These are phyloP conservation scores for Ectemnius continuus DNA, from an alignment of 2,888 invertebrate genomes.

Conservation along the genomic window DNA sequence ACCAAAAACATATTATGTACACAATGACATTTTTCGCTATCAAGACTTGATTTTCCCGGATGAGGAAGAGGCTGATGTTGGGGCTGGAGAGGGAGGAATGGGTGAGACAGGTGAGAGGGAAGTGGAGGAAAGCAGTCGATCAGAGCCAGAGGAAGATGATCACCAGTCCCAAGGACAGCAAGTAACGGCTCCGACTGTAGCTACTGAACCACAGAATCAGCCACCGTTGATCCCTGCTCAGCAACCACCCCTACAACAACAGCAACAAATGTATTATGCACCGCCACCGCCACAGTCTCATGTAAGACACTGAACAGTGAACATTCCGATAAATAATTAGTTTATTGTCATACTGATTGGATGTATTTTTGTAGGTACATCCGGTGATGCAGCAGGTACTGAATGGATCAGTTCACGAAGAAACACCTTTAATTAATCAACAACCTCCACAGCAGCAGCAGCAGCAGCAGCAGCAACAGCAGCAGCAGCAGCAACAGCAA, in stretches of 20 bases:
- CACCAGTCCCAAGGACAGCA: conserved; percentile 72
- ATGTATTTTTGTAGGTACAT: conserved; percentile 65
- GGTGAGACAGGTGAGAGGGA: conserved; percentile 72
- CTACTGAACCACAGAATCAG: conserved; percentile 64
- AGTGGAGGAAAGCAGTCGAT: conserved; percentile 83
- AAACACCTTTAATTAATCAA: conserved; percentile 71
- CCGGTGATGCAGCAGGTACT: conserved; percentile 73
- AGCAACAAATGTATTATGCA: conserved; percentile 66
- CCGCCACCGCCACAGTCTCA: conserved; percentile 65
- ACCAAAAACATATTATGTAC: conserved; percentile 98
- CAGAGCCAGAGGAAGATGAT: conserved; percentile 84
- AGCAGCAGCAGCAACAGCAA: conserved; percentile 65
- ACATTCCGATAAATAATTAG: neutral
- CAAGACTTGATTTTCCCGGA: conserved; percentile 82
- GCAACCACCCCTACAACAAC: conserved; percentile 66
- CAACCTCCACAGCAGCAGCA: conserved; percentile 67
- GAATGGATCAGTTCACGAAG: conserved; percentile 76
- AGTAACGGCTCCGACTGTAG: conserved; percentile 58
- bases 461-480: conserved; percentile 58
- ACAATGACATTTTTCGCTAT: conserved; percentile 99
- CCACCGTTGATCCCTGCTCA: conserved; percentile 65
- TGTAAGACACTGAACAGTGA: conserved; percentile 45
- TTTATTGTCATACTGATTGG: neutral
- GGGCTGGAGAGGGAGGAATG: conserved; percentile 66
- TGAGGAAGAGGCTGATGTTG: conserved; percentile 73